Evolutionary conservation across 2,113 vertebrate genomes (phyloP), one percentile per base, ranked within the genome.

Genomic region (Machaerirhynchus nigripectus): DNA sequence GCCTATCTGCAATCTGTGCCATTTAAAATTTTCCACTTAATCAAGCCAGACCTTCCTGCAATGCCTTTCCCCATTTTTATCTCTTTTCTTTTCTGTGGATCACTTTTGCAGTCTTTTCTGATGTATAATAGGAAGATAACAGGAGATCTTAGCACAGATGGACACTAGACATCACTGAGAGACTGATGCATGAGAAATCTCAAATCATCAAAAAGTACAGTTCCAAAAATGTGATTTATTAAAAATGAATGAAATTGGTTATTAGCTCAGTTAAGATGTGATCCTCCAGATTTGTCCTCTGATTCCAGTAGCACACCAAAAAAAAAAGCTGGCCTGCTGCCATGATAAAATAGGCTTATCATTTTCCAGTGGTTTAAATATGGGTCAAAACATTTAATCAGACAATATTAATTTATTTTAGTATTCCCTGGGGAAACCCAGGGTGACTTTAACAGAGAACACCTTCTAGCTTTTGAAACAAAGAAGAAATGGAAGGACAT

Each of bases 401-500:
- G 84, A 37, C 30, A 90, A 78, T 60, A 81, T 71, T 57, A 60
- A 84, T 77, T 85, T 84, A 67, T 95, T 90, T 92, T 63, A 81
- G 11, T 59, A 84, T 87, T 94, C 77, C 77, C 11, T 63, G 16
- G 37, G 61, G 90, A 96, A 91, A 88, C 35, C 33, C 56, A 59
- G 75, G 60, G 52, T 86, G 47, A 81, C 40, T 89, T 71, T 73
- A 91, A 63, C 50, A 83, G 27, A 82, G 35, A 63, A 61, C 33
- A 61, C 57, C 79, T 93, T 84, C 75, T 76, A 89, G 81, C 75
- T 71, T n/a, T 91, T 96, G 84, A 90, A 95, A 95, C 81, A 96
- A 97, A 94, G 21, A 94, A 96, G 68, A 93, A 68, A 80, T 95
- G 31, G 92, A 95, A 93, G 71, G 87, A 82, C 89, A 90, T 93